A percentile compares a stretch with the other conserved stretches of the same genome.
Evolutionary conservation across 2,113 vertebrate genomes (phyloP).

Genomic region (Microcebus tavaratra): DNA sequence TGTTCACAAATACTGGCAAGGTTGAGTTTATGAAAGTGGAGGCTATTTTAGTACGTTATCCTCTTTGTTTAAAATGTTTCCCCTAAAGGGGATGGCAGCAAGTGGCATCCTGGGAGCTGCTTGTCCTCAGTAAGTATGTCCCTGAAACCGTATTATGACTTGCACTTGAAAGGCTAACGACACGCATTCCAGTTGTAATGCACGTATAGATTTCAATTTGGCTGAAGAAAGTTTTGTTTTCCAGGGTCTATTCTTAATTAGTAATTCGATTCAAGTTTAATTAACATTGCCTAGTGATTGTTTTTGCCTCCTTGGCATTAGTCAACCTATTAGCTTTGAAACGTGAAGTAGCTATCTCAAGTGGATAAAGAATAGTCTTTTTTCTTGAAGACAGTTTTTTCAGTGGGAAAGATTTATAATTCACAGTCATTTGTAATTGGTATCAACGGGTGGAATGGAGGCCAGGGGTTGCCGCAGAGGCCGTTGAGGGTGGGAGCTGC

Average conservation of each 20-base stretch:
- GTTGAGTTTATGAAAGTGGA: slow-evolving; percentile 72
- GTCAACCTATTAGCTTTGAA: slow-evolving; percentile 61
- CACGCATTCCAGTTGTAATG: slow-evolving; percentile 21
- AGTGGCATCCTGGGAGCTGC: neutral
- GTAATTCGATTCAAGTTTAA: slow-evolving; percentile 42
- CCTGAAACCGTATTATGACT: neutral
- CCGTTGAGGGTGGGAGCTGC: neutral
- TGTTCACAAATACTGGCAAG: slow-evolving; percentile 65
- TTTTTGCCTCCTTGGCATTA: slow-evolving; percentile 45
- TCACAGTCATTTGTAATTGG: slow-evolving; percentile 22
- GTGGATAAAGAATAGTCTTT: neutral
- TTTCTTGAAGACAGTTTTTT: slow-evolving; percentile 32
- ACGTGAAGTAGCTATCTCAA: neutral
- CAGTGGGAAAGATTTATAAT: slow-evolving; percentile 5
- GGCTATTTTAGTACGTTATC: slow-evolving; percentile 61
- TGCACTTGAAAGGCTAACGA: neutral
- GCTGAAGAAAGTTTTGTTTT: slow-evolving; percentile 64
- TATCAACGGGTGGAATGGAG: neutral
- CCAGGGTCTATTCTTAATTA: slow-evolving; percentile 43
- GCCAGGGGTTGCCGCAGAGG: neutral
- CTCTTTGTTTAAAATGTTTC: slow-evolving; percentile 58
- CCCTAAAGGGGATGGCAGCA: neutral
- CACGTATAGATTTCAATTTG: slow-evolving; percentile 44
- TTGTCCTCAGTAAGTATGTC: neutral
- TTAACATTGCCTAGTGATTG: slow-evolving; percentile 49